These are phyloP conservation scores for Mechanitis mazaeus DNA, from an alignment of 2,888 invertebrate genomes.

Conservation along the genomic window DNA sequence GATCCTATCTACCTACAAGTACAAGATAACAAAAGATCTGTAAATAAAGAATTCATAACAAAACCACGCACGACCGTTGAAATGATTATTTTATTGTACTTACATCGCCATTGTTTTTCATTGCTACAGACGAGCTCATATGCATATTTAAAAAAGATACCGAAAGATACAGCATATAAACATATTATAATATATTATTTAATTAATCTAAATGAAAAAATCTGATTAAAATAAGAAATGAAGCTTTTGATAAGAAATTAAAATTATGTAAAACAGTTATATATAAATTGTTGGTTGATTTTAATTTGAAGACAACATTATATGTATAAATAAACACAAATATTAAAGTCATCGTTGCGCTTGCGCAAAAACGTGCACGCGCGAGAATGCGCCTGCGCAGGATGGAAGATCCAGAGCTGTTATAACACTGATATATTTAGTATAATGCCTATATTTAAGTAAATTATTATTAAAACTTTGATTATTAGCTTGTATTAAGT, in stretches of 20 bases:
- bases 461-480: no score
- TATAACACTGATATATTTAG: no score
- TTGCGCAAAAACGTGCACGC: conserved; percentile 54
- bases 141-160: no score
- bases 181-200: no score
- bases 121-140: no score
- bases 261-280: no score
- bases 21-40: conserved; percentile 58
- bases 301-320: conserved; percentile 31
- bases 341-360: conserved; percentile 49
- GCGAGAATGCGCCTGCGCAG: conserved; percentile 42
- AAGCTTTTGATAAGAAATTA: no score
- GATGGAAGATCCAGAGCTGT: conserved; percentile 1
- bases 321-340: conserved; percentile 39
- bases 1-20: conserved; percentile 40
- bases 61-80: conserved; percentile 51
- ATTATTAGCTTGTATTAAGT: no score
- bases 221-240: not conserved
- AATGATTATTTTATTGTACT: conserved; percentile 54
- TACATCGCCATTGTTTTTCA: conserved; percentile 34
- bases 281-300: not conserved
- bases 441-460: no score
- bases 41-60: conserved; percentile 53
- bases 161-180: no score
- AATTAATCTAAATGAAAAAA: no score